Evolutionary conservation across 2,113 vertebrate genomes (phyloP), one percentile per base, ranked within the genome.

Genomic region (Dipodomys merriami): DNA sequence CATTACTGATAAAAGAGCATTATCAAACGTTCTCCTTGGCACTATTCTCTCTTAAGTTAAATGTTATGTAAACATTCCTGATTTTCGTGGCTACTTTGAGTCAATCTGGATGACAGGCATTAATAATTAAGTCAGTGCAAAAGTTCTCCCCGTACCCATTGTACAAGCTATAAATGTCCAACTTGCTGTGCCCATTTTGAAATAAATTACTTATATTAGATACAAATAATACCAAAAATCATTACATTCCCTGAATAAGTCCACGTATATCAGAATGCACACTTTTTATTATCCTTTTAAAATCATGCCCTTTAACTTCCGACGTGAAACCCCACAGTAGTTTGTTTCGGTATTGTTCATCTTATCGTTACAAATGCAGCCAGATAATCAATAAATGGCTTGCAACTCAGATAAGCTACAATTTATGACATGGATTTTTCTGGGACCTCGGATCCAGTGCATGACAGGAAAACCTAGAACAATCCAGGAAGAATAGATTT

Each of bases 51-150:
- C 62, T 62, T n/a, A 80, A 74, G 77, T 92, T 87, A 87, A 92
- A 87, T 68, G 82, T 94, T 93, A 89, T 5, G 71, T 88, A 95
- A 95, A 94, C 93, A 96, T 93, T 46, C 60, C 68, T 67, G 86
- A 74, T 86, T 82, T 90, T 77, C 44, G 19, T 76, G 64, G 91
- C 74, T 84, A 64, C 71, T 92, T 94, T 92, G 68, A 92, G 80
- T 91, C 62, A 57, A 81, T 93, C 81, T 71, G 68, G 57, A 65
- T 84, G 62, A 91, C 81, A 95, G 90, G 78, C 60, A 86, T 86
- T 80, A 96, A 93, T 84, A 84, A 94, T 81, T 79, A 90, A 81
- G n/a, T 72, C 69, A 46, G 74, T 25, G 83, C 30, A 53, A 73
- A 95, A 78, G 89, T 95, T 49, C 49, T 10, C 85, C 29, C 60